Evolutionary conservation across 2,113 vertebrate genomes (phyloP).

Genomic region (Delphinapterus leucas): DNA sequence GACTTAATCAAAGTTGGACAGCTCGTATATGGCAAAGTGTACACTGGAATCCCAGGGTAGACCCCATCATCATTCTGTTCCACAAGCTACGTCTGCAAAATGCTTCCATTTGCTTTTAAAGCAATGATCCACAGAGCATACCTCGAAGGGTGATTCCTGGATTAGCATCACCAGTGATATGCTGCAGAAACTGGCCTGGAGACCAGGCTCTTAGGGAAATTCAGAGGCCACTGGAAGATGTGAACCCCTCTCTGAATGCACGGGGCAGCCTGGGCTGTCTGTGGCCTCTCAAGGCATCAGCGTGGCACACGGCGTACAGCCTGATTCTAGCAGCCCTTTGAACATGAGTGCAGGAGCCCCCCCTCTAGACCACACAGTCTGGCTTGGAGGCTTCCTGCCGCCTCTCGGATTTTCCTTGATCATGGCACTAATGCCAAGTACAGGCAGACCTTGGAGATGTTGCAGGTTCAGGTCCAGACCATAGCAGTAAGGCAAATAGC

Average conservation of each 20-base stretch:
- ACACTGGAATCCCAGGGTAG: neutral
- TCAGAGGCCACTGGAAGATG: neutral
- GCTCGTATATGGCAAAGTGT: neutral
- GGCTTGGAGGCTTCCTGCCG: neutral
- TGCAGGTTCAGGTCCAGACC: neutral
- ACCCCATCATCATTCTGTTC: neutral
- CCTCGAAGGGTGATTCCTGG: neutral
- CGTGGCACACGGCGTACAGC: rapidly evolving
- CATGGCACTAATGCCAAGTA: neutral
- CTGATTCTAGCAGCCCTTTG: neutral
- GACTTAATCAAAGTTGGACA: neutral
- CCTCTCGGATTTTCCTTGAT: neutral
- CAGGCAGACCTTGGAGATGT: neutral
- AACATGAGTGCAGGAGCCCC: neutral
- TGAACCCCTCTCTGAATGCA: neutral
- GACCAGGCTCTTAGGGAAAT: neutral
- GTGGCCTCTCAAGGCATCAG: neutral
- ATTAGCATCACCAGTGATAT: neutral
- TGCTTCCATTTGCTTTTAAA: neutral
- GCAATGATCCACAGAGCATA: no score
- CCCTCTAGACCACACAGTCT: neutral
- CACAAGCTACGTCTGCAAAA: neutral
- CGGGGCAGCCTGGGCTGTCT: neutral
- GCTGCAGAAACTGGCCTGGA: neutral
- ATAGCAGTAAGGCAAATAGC: neutral